Evolutionary conservation across 1,140 invertebrate genomes (phyloP), one percentile per base, ranked within the genome.

Genomic region (Trichogramma pretiosum): DNA sequence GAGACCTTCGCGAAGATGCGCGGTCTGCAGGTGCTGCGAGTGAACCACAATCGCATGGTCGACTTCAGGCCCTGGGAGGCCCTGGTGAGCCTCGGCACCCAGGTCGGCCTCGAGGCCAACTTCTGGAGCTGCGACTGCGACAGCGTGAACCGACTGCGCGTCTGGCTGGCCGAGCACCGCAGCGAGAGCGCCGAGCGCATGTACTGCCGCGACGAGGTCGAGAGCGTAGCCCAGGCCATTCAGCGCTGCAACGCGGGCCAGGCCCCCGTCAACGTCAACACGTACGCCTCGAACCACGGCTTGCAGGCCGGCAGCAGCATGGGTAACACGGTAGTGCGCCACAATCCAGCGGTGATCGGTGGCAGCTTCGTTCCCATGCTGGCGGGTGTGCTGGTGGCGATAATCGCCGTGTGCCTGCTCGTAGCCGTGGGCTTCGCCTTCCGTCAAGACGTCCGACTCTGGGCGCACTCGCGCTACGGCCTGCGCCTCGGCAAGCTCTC

Each of bases 91-190:
- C 43, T 83, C 78, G 65, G 75, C 84, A 44, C 82, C 51, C 67
- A 82, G 54, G 80, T 93, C 48, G 81, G 81, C 19, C 70, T 94
- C 30, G 79, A 84, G 30, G 79, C 84, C 18, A 95, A 94, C 70
- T 81, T 84, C 14, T 94, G 89, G 89, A 87, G 84, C 48, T 94
- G 92, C 66, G 87, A 93, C 53, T 94, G 92, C 72, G 73, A 77
- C 38, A 92, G 89, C 60, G 70, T 90, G 42, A 77, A 79, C 2
- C 77, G 83, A 56, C 82, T 89, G 52, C 77, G 85, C 48, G 75
- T 75, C 41, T 94, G 89, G 81, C 68, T 92, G 39, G 76, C 75
- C 48, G 77, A 76, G 38, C 83, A 85, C 62, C 74, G 78, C 2
- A 83, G 79, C 49, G 89, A 83, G 50, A 63, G 75, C 47, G 64